Evolutionary conservation across 1,140 invertebrate species (phyloP), one percentile per base, ranked within the genome.

Genomic region (Drosophila kikkawai): DNA sequence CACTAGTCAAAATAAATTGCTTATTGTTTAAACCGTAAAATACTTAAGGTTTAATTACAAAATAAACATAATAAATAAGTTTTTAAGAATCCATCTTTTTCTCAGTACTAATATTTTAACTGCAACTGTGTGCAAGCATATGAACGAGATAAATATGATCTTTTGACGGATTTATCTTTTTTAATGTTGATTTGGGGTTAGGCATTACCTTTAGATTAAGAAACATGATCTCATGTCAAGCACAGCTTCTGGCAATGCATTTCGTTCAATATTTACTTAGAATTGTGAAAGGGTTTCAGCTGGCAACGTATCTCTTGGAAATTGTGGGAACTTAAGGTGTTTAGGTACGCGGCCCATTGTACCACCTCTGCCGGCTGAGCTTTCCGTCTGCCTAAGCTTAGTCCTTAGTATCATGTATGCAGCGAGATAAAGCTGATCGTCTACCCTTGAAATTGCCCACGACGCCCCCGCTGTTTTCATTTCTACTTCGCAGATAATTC

Each of bases 211-310:
- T 65, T 57, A 39, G 75, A 80, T 75, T 75, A 51, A 39, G 83
- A 82, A 87, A 88, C 45, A 80, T 83, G 84, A 87, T 87, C 84
- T 87, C 61, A 65, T 74, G 42, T 39, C 69, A 60, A 39, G 48
- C 79, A 48, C 67, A 73, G 53, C 60, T 66, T 78, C 75, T 78
- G 29, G 4, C 48, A 39, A 26, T 42, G 48, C 44, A 17, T 26
- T 70, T 36, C 36, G 12, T 41, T 29, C 22, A 76, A 82, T 78
- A 78, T 78, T 76, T 75, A 55, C 17, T 7, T 5, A 36, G 39
- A 47, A 59, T 71, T 76, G 74, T 53, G 73, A 64, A 81, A 77
- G 73, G 67, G 74, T 64, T 77, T 47, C 12, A 22, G 50, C 42
- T 57, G 32, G 26, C 11, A 17, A 17, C 17, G 66, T 64, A 71